Evolutionary conservation across 2,797 vertebrate genomes (phyloP).

Genomic region (Periophthalmus magnuspinnatus): DNA sequence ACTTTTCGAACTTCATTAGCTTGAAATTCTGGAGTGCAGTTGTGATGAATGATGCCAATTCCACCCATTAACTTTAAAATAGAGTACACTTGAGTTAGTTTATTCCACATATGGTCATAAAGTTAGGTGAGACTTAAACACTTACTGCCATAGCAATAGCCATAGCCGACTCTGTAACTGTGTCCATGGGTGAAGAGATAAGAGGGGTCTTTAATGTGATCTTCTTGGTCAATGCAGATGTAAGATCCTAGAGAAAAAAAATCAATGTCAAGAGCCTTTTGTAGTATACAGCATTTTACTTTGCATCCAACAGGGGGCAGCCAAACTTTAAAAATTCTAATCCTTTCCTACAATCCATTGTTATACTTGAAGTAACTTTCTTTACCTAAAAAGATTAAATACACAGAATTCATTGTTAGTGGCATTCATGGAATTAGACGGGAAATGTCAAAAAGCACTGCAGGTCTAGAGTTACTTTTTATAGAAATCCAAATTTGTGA

Average conservation of each 20-base stretch:
- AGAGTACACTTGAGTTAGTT: neutral
- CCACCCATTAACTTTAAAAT: slow-evolving; percentile 87
- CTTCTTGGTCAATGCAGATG: slow-evolving; percentile 90
- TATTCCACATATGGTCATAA: neutral
- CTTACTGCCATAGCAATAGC: slow-evolving; percentile 95
- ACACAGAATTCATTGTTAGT: neutral
- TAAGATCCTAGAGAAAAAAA: slow-evolving; percentile 80
- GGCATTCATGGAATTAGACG: neutral
- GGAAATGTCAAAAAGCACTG: neutral
- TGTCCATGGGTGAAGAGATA: slow-evolving; percentile 96
- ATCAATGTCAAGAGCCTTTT: neutral
- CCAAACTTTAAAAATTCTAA: slow-evolving; percentile 6
- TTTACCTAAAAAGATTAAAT: neutral
- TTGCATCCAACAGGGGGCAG: slow-evolving; percentile 57
- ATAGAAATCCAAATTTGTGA: neutral
- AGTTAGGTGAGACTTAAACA: neutral
- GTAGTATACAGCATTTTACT: neutral
- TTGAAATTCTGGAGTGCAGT: slow-evolving; percentile 95
- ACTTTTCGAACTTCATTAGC: slow-evolving; percentile 93
- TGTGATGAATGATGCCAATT: slow-evolving; percentile 93
- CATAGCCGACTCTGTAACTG: slow-evolving; percentile 92
- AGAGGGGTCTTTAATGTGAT: slow-evolving; percentile 92
- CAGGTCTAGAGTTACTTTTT: neutral
- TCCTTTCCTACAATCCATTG: too few species aligned
- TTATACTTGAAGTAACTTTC: neutral